Conservation (phyloP, 53 echinoderm and acorn worm species). For the Paracentrotus lividus region DNA sequence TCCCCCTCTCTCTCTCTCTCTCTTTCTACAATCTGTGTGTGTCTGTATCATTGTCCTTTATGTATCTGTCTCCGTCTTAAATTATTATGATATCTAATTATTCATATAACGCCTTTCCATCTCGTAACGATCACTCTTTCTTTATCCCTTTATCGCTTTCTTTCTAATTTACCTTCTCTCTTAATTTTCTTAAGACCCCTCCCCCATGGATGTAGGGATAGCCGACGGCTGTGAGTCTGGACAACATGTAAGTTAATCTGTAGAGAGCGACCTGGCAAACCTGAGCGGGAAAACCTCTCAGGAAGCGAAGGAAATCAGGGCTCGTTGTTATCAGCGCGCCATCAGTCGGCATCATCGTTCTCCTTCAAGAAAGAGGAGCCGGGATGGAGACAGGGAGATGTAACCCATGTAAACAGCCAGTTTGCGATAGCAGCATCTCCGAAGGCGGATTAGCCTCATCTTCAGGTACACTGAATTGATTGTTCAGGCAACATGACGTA, state of each 20-base stretch:
- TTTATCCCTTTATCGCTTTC: neutral
- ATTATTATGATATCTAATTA: no score
- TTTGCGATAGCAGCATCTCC: conserved; percentile 64
- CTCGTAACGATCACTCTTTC: no score
- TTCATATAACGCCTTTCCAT: no score
- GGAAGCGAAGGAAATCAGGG: conserved; percentile 67
- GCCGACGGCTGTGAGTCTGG: conserved; percentile 64
- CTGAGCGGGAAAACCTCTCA: conserved; percentile 45
- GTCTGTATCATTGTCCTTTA: no score
- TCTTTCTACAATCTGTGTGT: no score
- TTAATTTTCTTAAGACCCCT: neutral
- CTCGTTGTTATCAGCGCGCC: conserved; percentile 69
- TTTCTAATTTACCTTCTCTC: neutral
- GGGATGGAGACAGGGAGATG: conserved; percentile 51
- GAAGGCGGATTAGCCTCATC: neutral
- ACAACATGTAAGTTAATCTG: conserved; percentile 62
- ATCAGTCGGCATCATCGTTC: conserved; percentile 68
- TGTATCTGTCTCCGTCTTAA: no score
- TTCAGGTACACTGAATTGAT: neutral
- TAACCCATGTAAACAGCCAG: conserved; percentile 67
- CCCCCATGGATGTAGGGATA: conserved; percentile 9
- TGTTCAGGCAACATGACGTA: neutral
- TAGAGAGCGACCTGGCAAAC: conserved; percentile 14
- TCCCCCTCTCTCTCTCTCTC: neutral
- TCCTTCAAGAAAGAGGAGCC: conserved; percentile 49